Base-by-base conservation (phyloP, 2,888 invertebrate genomes). In the Thera britannica region DNA sequence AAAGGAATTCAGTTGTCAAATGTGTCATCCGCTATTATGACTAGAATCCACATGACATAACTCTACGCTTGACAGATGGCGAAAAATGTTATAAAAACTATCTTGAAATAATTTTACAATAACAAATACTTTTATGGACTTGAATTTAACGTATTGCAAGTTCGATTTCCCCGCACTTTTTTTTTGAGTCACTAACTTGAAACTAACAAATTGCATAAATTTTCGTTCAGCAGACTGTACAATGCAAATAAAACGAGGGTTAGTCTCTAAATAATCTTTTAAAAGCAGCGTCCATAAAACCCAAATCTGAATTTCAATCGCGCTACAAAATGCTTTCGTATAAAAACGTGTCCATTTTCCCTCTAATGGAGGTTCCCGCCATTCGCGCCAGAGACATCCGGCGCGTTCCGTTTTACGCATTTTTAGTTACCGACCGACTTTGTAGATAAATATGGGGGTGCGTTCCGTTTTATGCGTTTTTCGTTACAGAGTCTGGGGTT, bases 381-480 rank as follows among this genome's bases (percentile, higher is more conserved):
- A 65, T 65, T 58, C 38, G 11, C 61, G 51, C 46, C 49, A n/a
- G 38, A 57, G 12, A 52, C 52, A 61, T 60, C 61, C 61, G 66
- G 61, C 46, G 61, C 61, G 66, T 61, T 66, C 2, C 65, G 63
- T 65, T 65, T 57, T 66, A 61, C 66, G 66, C 35, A 57, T 52
- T 66, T 61, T 66, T 66, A 61, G 60, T 61, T 57, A 51, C 44
- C 44, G 23, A 23, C 9, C 8, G 44, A 9, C 46, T 34, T 5
- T 6, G 36, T 2, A 52, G 38, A 23, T 52, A 52, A 64, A 64
- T 63, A 36, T 58, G 58, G 12, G 23, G 66, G 61, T 51, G 61
- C 61, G 66, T 61, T 66, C 2, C 65, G 63, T 65, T 65, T 57
- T 66, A 61, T 61, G 66, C 35, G 61, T 52, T 66, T 61, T 66